Evolutionary conservation across 1,140 invertebrate species (phyloP).

Genomic region (Conus ventricosus): DNA sequence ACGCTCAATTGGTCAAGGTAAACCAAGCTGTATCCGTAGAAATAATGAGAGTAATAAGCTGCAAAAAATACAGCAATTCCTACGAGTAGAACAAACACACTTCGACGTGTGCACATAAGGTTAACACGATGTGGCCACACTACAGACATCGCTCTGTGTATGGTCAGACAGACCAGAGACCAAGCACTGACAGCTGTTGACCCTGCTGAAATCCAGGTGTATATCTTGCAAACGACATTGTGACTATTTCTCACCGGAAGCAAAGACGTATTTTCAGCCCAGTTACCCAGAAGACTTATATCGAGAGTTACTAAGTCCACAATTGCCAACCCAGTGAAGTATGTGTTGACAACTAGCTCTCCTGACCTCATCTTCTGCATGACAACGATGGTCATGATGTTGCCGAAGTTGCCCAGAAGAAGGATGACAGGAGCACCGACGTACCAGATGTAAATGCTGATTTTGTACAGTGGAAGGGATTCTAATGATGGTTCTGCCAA

Average conservation of each 20-base stretch:
- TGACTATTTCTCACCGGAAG: neutral
- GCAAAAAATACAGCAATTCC: neutral
- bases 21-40: neutral
- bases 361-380: neutral
- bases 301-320: neutral
- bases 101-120: neutral
- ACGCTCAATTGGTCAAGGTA: no score
- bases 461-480: no score
- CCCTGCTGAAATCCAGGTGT: neutral
- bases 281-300: neutral
- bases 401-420: neutral
- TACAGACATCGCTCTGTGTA: constrained; percentile 24
- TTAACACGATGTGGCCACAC: constrained; percentile 20
- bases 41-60: neutral
- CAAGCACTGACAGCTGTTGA: neutral
- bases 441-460: no score
- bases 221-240: neutral
- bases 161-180: constrained; percentile 6
- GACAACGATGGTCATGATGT: neutral
- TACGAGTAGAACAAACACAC: neutral
- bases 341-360: neutral
- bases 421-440: neutral
- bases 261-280: neutral
- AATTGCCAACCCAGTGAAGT: neutral
- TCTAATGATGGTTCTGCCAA: no score